phyloP scores from a whole-genome alignment of 2,113 vertebrate species.

The Micromys minutus region DNA sequence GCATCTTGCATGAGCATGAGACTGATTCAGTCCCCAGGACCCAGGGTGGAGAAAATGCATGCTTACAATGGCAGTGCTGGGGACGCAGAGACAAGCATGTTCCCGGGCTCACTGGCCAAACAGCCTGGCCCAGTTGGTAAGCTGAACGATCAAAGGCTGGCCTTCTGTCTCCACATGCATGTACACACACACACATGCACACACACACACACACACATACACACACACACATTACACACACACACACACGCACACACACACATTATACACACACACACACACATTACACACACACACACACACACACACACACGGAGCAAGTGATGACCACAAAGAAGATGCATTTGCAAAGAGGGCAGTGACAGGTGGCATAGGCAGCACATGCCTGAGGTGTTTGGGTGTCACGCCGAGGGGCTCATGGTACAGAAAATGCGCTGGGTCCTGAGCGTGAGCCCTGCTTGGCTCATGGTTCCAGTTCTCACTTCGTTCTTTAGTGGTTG shows the following conservation, averaged over 20 bases:
- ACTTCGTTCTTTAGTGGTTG: neutral
- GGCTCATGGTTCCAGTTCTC: neutral
- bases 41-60: too few species aligned
- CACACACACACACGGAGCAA: too few species aligned
- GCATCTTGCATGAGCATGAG: fast-evolving
- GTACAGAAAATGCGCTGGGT: neutral
- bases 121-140: neutral
- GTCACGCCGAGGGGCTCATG: neutral
- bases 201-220: neutral
- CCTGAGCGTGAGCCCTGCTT: neutral
- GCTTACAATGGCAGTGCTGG: neutral
- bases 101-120: neutral
- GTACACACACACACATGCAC: neutral
- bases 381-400: neutral
- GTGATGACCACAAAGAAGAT: neutral
- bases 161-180: neutral
- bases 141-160: too few species aligned
- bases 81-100: neutral
- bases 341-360: neutral
- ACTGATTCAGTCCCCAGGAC: neutral
- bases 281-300: neutral
- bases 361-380: neutral
- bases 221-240: neutral
- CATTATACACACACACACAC: neutral
- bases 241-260: neutral